phyloP scores from a whole-genome alignment of 2,797 vertebrate species.

The Morelia viridis region DNA sequence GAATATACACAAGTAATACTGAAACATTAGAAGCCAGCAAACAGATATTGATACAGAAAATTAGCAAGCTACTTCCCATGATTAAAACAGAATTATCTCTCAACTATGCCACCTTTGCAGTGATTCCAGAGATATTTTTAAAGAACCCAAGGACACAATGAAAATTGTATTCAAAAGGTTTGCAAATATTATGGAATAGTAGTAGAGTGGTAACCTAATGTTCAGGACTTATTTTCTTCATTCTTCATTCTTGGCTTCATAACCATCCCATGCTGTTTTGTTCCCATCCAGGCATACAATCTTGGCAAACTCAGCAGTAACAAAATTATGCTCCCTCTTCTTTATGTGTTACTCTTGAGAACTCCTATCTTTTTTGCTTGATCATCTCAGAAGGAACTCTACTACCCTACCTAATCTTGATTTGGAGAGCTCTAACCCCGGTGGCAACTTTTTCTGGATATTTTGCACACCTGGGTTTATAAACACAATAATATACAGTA shows the following conservation, averaged over 20 bases:
- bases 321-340: not conserved
- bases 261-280: not conserved
- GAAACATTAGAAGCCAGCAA: not conserved
- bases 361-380: not conserved
- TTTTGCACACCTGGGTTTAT: not conserved
- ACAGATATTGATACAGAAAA: too few species aligned
- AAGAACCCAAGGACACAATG: not conserved
- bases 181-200: not conserved
- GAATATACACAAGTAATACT: not conserved
- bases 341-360: not conserved
- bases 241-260: not conserved
- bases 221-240: not conserved
- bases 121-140: not conserved
- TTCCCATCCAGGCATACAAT: not conserved
- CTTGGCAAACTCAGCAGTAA: not conserved
- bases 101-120: not conserved
- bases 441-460: too few species aligned
- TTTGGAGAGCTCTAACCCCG: not conserved
- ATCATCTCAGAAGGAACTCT: not conserved
- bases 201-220: not conserved
- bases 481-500: not conserved
- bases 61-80: not conserved
- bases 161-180: not conserved
- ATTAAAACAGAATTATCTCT: not conserved
- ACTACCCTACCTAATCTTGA: not conserved